Percentiles rank a stretch among this genome's conserved stretches.
phyloP scores from a whole-genome alignment of 2,888 invertebrate genomes.

The Hypomecis atomaria region DNA sequence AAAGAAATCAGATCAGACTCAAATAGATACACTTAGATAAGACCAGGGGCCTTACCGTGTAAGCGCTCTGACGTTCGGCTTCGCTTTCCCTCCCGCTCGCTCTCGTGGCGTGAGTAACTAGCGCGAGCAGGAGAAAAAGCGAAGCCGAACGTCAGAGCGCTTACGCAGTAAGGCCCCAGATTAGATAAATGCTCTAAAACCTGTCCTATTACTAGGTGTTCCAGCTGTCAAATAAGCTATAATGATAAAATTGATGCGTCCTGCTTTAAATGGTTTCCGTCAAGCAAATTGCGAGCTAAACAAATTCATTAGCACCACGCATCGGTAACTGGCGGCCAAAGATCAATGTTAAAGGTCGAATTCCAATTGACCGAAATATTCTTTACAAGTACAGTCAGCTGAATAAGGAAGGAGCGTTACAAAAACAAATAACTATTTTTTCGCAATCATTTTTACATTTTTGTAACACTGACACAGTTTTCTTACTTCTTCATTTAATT shows the following conservation, averaged over 20 bases:
- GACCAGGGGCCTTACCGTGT: no score
- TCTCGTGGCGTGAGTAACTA: no score
- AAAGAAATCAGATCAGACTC: not conserved
- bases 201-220: conserved; percentile 43
- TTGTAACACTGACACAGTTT: no score
- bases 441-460: no score
- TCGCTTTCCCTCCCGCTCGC: no score
- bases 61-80: no score
- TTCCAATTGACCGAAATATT: conserved; percentile 21
- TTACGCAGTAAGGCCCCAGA: no score
- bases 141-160: no score
- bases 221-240: conserved; percentile 54
- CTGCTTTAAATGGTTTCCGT: conserved; percentile 65
- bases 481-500: no score
- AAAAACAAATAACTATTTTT: no score
- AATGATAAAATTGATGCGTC: conserved; percentile 65
- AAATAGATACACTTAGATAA: no score
- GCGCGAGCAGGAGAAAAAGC: no score
- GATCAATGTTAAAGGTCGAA: conserved; percentile 34
- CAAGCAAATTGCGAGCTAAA: conserved; percentile 55
- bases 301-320: conserved; percentile 53
- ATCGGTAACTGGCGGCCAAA: conserved; percentile 34
- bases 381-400: conserved; percentile 6
- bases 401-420: not conserved
- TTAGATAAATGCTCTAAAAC: conserved; percentile 33